phyloP scores from a whole-genome alignment of 1,140 invertebrate species.

The Drosophila quadrilineata region DNA sequence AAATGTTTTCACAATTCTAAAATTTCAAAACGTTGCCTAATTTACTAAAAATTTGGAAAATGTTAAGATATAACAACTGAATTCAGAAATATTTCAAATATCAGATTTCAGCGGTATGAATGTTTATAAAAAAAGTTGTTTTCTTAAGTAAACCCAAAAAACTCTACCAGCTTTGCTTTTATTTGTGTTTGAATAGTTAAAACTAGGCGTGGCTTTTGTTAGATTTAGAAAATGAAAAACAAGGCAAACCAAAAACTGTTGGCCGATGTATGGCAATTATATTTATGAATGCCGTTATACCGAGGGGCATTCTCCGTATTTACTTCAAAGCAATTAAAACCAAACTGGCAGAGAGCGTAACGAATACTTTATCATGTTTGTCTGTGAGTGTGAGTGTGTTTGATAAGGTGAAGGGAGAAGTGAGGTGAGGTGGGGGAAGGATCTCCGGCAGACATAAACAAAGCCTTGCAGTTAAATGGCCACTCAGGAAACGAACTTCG shows the following conservation, averaged over 20 bases:
- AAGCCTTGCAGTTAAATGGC: conserved; percentile 73
- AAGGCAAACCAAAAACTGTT: conserved; percentile 5
- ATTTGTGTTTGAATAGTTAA: too few species aligned
- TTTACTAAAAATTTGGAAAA: too few species aligned
- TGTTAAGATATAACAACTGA: too few species aligned
- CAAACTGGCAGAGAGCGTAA: conserved; percentile 51
- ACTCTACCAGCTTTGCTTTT: too few species aligned
- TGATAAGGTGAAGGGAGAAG: not conserved
- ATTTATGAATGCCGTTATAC: conserved; percentile 54
- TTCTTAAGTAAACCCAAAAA: too few species aligned
- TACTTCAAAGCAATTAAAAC: conserved; percentile 77
- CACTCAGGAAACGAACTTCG: conserved; percentile 77
- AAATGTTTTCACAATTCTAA: too few species aligned
- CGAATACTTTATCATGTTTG: conserved; percentile 67
- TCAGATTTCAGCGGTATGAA: too few species aligned
- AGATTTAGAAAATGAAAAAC: conserved; percentile 42
- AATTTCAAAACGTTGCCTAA: too few species aligned
- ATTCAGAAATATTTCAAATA: too few species aligned
- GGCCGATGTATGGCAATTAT: conserved; percentile 62
- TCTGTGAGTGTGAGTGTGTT: conserved; percentile 63
- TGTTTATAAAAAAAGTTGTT: too few species aligned
- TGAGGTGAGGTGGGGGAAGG: not conserved
- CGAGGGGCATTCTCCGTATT: conserved; percentile 62
- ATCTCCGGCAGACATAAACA: conserved; percentile 39
- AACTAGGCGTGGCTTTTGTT: conserved; percentile 26